phyloP scores from a whole-genome alignment of 2,888 invertebrate species.

The Acronicta aceris region DNA sequence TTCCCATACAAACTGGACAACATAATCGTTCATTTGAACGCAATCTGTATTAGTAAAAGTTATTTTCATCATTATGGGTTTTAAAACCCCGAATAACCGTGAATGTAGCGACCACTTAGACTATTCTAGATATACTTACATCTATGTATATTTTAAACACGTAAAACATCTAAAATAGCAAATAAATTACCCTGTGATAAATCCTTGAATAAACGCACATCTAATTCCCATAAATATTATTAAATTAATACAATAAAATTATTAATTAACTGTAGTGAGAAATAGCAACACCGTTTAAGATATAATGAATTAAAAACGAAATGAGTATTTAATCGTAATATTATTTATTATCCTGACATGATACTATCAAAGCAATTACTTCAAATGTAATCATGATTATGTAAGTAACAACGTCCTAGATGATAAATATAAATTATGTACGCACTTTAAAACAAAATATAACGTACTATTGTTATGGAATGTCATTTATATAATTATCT shows the following conservation, averaged over 20 bases:
- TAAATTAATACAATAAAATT: conserved; percentile 9
- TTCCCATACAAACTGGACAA: too few species aligned
- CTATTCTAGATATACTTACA: neutral
- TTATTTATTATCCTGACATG: neutral
- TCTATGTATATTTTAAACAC: neutral
- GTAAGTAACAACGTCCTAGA: neutral
- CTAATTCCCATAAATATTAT: neutral
- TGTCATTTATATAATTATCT: conserved; percentile 17
- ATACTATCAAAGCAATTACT: conserved; percentile 6
- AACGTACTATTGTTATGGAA: conserved; percentile 23
- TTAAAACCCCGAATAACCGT: too few species aligned
- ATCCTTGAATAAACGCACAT: conserved; percentile 20
- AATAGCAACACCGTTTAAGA: conserved; percentile 17
- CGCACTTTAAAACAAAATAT: neutral
- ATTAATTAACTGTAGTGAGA: conserved; percentile 19
- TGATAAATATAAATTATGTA: conserved; percentile 13
- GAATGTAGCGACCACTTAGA: neutral
- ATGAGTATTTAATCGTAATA: conserved; percentile 45
- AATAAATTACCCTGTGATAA: conserved; percentile 59
- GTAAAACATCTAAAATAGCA: conserved; percentile 40
- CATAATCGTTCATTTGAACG: too few species aligned
- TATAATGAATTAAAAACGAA: conserved; percentile 27
- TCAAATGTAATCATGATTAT: conserved; percentile 15
- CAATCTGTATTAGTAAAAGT: too few species aligned
- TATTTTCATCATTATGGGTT: too few species aligned